A percentile compares a stretch with the other conserved stretches of the same genome.
phyloP scores from a whole-genome alignment of 1,140 invertebrate species.

The Camponotus vicinus region DNA sequence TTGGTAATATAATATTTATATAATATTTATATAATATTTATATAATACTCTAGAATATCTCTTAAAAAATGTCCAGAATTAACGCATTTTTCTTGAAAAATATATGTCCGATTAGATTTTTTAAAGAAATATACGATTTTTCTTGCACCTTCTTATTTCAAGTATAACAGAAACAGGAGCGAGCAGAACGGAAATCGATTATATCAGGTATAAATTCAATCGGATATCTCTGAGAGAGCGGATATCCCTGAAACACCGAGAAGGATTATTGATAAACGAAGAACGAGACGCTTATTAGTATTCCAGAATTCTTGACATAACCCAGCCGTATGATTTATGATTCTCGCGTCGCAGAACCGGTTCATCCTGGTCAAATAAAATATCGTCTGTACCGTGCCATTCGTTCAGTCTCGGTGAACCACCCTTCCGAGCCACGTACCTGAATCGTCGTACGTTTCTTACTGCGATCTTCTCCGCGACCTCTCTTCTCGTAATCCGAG shows the following conservation, averaged over 20 bases:
- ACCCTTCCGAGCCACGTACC: slow-evolving; percentile 21
- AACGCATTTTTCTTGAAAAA: background rate
- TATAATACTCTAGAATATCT: slow-evolving; percentile 19
- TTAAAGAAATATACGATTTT: background rate
- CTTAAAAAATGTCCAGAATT: background rate
- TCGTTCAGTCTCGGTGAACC: slow-evolving; percentile 30
- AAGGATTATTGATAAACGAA: slow-evolving; percentile 55
- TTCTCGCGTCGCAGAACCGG: slow-evolving; percentile 77
- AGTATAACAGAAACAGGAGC: background rate
- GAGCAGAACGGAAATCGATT: slow-evolving; percentile 16
- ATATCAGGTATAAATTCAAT: background rate
- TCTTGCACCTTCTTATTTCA: background rate
- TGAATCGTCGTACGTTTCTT: slow-evolving; percentile 52
- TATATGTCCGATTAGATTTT: background rate
- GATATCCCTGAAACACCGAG: background rate
- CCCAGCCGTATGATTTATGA: slow-evolving; percentile 80
- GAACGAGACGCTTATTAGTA: slow-evolving; percentile 76
- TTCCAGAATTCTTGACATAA: slow-evolving; percentile 73
- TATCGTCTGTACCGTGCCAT: slow-evolving; percentile 56
- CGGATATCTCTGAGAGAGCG: background rate
- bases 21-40: background rate
- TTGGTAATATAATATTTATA: background rate
- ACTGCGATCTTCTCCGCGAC: slow-evolving; percentile 13
- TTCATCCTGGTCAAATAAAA: slow-evolving; percentile 77
- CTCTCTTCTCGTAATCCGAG: slow-evolving; percentile 32